Base-by-base conservation (phyloP, 1,140 invertebrate genomes). In the Branchinecta lindahli region DNA sequence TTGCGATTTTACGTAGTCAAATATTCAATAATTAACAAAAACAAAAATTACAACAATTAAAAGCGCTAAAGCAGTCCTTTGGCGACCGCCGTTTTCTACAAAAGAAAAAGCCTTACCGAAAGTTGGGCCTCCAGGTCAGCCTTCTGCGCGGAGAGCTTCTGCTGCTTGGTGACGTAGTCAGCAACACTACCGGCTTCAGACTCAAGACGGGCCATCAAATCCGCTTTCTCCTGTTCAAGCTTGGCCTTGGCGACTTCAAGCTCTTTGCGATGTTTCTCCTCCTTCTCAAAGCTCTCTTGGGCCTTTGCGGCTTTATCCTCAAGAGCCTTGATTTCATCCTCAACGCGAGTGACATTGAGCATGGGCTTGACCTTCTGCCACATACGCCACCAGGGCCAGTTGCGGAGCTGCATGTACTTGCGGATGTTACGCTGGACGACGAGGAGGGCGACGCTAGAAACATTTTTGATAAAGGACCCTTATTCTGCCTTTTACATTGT, bases 381-480 rank as follows among this genome's bases (percentile, higher is more conserved):
- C 84, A 99, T 82, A 82, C 96, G 96, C 92, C 93, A 99, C 97
- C 97, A 99, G 76, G 92, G 87, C 97, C 96, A 99, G 82, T 94
- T 98, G 80, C 96, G 92, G 74, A 99, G 85, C 79, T 92, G 87
- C 81, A 98, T 86, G 88, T 98, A 99, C 80, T 93, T 96, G 80
- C 96, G 90, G 83, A 99, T 87, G 84, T 98, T 99, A 77, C 97
- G 87, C 83, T 99, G 97, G 78, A 99, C 94, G 76, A 99, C 88
- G 83, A 95, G 91, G 77, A 99, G 85, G 75, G 95, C 94, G 78
- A 96, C 80, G 80, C 88, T 89, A 61, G 6, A 61, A 61, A 12
- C 52, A 61, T 61, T 15, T 15, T 61, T 20, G 6, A 52, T 52
- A n/a, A n/a, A n/a, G n/a, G n/a, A n/a, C n/a, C n/a, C n/a, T n/a